Evolutionary conservation across 2,797 vertebrate species (phyloP).

Genomic region (Pangasius sanitwongsei): DNA sequence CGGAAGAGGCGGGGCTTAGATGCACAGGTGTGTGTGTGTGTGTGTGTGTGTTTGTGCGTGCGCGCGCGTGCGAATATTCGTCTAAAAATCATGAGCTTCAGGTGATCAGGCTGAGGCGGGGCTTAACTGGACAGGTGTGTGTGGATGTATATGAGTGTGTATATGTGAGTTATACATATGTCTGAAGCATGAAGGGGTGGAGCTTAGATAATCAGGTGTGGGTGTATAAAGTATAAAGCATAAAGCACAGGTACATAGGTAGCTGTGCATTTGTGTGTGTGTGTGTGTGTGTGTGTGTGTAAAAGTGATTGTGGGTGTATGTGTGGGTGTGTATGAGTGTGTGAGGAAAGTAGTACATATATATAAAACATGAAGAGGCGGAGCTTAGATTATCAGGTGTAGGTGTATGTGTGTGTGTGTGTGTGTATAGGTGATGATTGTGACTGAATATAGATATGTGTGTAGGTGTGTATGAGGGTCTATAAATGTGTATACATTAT

Average conservation of each 20-base stretch:
- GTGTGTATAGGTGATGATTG: too few species aligned
- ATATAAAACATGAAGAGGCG: background rate
- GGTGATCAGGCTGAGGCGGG: background rate
- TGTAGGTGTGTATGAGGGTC: too few species aligned
- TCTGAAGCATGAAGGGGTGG: background rate
- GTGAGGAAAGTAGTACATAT: too few species aligned
- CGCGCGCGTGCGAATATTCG: background rate
- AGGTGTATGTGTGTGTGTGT: too few species aligned
- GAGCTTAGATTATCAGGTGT: background rate
- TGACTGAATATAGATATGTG: too few species aligned
- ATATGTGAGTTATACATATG: background rate
- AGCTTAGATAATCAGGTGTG: slow-evolving; percentile 1
- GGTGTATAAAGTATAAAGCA: background rate
- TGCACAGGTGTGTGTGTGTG: slow-evolving; percentile 13
- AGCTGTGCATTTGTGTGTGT: background rate
- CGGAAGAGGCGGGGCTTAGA: slow-evolving; percentile 19
- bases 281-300: slow-evolving; percentile 4
- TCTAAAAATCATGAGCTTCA: background rate
- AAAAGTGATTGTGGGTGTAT: background rate
- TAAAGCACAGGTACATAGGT: background rate
- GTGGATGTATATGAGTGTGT: background rate
- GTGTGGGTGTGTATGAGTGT: background rate
- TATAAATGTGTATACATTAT: too few species aligned
- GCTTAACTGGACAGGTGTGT: background rate
- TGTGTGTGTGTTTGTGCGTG: background rate